Evolutionary conservation across 2,797 vertebrate species (phyloP).

Genomic region (Etheostoma perlongum): DNA sequence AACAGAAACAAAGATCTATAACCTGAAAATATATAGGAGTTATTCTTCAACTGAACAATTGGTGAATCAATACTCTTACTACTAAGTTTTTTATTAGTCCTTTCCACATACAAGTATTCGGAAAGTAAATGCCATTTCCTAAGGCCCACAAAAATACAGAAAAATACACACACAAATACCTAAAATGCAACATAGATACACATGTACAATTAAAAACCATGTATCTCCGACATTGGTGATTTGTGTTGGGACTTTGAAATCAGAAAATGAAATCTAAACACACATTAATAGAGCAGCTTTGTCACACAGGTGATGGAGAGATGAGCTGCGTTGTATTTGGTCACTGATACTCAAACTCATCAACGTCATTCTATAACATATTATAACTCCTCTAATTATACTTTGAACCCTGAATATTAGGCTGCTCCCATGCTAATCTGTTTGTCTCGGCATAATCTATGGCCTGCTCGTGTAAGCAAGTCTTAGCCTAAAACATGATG

Average conservation of each 20-base stretch:
- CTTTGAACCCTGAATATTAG: slow-evolving; percentile 81
- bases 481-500: slow-evolving; percentile 74
- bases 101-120: too few relatives aligned
- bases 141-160: too few relatives aligned
- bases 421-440: slow-evolving; percentile 79
- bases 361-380: slow-evolving; percentile 73
- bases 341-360: slow-evolving; percentile 16
- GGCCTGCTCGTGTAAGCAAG: slow-evolving; percentile 86
- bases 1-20: background rate
- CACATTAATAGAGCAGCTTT: background rate
- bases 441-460: slow-evolving; percentile 85
- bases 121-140: too few relatives aligned
- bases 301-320: background rate
- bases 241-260: background rate
- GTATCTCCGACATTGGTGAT: background rate
- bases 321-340: background rate
- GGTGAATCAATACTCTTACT: background rate
- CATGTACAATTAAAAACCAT: background rate
- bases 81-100: too few relatives aligned
- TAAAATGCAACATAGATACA: too few relatives aligned
- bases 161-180: too few relatives aligned
- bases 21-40: background rate
- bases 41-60: background rate
- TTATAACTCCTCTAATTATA: slow-evolving; percentile 76
- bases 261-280: background rate